Base-by-base conservation (phyloP, 1,140 invertebrate genomes). In the Diploscapter pachys region DNA sequence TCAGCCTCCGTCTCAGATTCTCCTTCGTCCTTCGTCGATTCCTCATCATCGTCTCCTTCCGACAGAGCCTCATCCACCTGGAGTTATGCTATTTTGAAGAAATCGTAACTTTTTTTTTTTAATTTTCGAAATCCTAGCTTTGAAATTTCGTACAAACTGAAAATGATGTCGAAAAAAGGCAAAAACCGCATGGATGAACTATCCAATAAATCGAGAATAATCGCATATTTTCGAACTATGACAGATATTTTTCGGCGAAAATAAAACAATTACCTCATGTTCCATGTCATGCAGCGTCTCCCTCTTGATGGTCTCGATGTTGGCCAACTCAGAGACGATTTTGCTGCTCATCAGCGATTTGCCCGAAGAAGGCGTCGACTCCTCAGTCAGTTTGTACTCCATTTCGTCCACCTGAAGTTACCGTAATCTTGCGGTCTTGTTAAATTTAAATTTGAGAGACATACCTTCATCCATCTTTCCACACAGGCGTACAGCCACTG, bases 51-150 rank as follows among this genome's bases (percentile, higher is more conserved):
- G 6, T 76, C 76, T 50, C 71, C 76, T 13, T 71, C 77, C 6
- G 77, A 78, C 11, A 78, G 63, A 8, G 77, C 73, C 55, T 78
- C 77, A 56, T 77, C 70, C 5, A 78, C 74, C 73, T 78, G 31
- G 64, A 77, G 72, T 13, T 71, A 72, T 31, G 72, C 49, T 52
- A 2, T n/a, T 75, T 48, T 76, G 72, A 31, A 31, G 13, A 48
- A 67, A 8, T 70, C 68, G 2, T 2, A 9, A 9, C 9, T 66
- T 8, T 59, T 11, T 11, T 9, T 11, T 9, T 70, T 11, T 70
- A 62, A 68, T 11, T 70, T 70, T 70, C n/a, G 52, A 9, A 70
- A 11, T n/a, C 9, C 54, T 9, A 70, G n/a, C 52, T 9, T 77
- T 9, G 9, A 65, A 9, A 49, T 65, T 65, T 65, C 9, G 48